Base-by-base conservation (phyloP, 2,113 vertebrate genomes). In the Vombatus ursinus region DNA sequence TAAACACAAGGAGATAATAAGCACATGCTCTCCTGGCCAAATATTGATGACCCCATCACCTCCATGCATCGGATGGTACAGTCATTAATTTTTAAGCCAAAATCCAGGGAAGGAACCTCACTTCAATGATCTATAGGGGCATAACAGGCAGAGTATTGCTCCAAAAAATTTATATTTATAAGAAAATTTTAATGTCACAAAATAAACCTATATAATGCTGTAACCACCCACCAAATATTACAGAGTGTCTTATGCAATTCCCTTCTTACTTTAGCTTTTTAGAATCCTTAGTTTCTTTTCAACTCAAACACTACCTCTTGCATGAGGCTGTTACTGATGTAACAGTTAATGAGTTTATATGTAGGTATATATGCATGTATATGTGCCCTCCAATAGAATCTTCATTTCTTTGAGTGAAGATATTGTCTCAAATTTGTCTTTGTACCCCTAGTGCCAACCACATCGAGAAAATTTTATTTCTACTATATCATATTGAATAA, bases 1-100 rank as follows among this genome's bases (percentile, higher is more conserved):
- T 22, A 91, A 94, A 92, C 49, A 92, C 51, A 95, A 52, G 53
- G 9, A 61, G 84, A 47, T n/a, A 50, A 93, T 8, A 91, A 77
- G 92, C 26, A 22, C 37, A 14, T 8, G 47, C 1, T 92, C 31
- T 77, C 90, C 93, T 68, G 14, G 10, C 37, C 68, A 77, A 77
- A 44, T 22, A 77, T 22, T n/a, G 16, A 77, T 77, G n/a, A 77
- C 1, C 61, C 24, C 11, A 68, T 31, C 31, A 37, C 4, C 14
- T 37, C 37, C 19, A 44, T 49, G 19, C 50, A 26, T 0, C 2
- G 68, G 89, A 51, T 8, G 24, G 12, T 22, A 1, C 7, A 90
- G 89, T n/a, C 37, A 44, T 28, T 92, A 48, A 77, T 90, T 92
- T 94, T 92, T 50, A 91, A 95, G 53, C 19, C 2, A 89, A 84